Evolutionary conservation across 2,888 invertebrate genomes (phyloP).

Genomic region (Blastobasis lacticolella): DNA sequence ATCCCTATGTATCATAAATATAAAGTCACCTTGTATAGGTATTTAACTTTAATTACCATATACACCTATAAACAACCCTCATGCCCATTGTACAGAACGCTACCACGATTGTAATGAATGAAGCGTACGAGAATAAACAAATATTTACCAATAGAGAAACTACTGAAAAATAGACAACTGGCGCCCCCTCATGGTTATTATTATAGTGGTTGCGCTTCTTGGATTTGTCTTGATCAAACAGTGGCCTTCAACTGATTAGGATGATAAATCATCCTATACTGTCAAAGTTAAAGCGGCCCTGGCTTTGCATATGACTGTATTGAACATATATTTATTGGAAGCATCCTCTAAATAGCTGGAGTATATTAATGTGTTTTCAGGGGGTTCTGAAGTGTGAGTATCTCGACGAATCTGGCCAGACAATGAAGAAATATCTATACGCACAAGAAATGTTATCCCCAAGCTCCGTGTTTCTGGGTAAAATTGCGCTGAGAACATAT

Average conservation of each 20-base stretch:
- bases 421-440: slow-evolving; percentile 18
- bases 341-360: neutral
- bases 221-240: neutral
- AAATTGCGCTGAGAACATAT: slow-evolving; percentile 33
- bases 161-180: too few relatives aligned
- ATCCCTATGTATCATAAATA: neutral
- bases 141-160: neutral
- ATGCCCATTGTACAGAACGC: too few relatives aligned
- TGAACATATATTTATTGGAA: neutral
- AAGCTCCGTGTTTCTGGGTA: slow-evolving; percentile 33
- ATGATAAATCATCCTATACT: too few relatives aligned
- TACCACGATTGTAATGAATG: too few relatives aligned
- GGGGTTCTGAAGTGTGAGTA: slow-evolving; percentile 40
- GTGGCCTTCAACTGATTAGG: neutral
- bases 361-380: slow-evolving; percentile 19
- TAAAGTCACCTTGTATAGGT: neutral
- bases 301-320: too few relatives aligned
- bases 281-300: too few relatives aligned
- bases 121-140: too few relatives aligned
- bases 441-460: slow-evolving; percentile 35
- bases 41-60: neutral
- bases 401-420: slow-evolving; percentile 30
- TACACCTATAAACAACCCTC: too few relatives aligned
- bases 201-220: too few relatives aligned
- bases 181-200: too few relatives aligned